Evolutionary conservation across 2,888 invertebrate species (phyloP).

Genomic region (Cryptocephalus primarius): DNA sequence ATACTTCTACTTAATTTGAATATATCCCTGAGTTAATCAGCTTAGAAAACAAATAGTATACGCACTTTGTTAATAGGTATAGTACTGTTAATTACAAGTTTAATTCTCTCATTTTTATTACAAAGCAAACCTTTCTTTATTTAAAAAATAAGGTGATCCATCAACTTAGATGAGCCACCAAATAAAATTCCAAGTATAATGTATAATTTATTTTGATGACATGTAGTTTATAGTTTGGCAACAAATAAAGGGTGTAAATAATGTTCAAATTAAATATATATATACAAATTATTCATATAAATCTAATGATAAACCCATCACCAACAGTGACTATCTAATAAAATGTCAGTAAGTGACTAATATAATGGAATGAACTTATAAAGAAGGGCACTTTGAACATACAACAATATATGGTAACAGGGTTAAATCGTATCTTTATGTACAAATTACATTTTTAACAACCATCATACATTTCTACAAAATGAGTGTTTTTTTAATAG

Average conservation of each 20-base stretch:
- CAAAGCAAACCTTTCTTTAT: too few relatives aligned
- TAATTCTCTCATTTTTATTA: too few relatives aligned
- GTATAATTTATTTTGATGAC: slow-evolving; percentile 13
- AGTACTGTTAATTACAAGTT: too few relatives aligned
- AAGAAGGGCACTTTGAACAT: slow-evolving; percentile 20
- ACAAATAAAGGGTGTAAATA: slow-evolving; percentile 11
- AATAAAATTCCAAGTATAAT: slow-evolving; percentile 1
- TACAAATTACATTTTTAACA: slow-evolving; percentile 22
- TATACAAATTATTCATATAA: slow-evolving; percentile 10
- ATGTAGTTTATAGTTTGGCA: slow-evolving; percentile 15
- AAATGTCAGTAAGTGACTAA: background rate
- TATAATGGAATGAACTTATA: background rate
- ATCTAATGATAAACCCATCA: slow-evolving; percentile 11
- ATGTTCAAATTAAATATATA: slow-evolving; percentile 5
- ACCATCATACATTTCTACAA: slow-evolving; percentile 20
- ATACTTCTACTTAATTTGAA: too few relatives aligned
- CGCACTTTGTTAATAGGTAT: too few relatives aligned
- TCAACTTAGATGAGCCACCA: background rate
- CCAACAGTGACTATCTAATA: slow-evolving; percentile 6
- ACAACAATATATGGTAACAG: slow-evolving; percentile 23
- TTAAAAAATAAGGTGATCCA: too few relatives aligned
- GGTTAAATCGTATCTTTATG: slow-evolving; percentile 15
- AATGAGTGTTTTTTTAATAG: slow-evolving; percentile 19
- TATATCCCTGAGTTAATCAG: too few relatives aligned
- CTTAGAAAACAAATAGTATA: too few relatives aligned